A percentile compares a stretch with the other conserved stretches of the same genome.
phyloP scores from a whole-genome alignment of 2,888 invertebrate species.

The Sphinx pinastri region DNA sequence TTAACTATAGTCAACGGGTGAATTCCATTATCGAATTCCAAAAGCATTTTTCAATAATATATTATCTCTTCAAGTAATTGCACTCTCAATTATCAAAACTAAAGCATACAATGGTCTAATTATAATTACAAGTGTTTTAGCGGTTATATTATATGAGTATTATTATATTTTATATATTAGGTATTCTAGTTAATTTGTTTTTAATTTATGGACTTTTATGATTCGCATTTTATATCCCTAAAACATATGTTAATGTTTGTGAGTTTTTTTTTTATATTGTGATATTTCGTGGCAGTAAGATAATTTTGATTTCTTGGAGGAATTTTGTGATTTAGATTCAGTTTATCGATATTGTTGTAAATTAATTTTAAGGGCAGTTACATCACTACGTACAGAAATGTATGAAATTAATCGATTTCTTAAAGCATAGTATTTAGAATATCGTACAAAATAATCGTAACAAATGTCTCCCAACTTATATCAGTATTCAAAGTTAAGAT shows the following conservation, averaged over 20 bases:
- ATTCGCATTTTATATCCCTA: neutral
- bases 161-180: conserved; percentile 11
- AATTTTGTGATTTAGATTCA: conserved; percentile 4
- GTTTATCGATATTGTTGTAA: conserved; percentile 2
- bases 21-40: too few species aligned
- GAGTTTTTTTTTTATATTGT: conserved; percentile 2
- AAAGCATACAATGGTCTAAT: neutral
- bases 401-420: conserved; percentile 20
- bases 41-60: too few species aligned
- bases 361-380: conserved; percentile 3
- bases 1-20: too few species aligned
- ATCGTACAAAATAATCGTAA: conserved; percentile 22
- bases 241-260: too few species aligned
- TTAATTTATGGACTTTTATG: conserved; percentile 6
- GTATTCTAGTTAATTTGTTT: conserved; percentile 5
- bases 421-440: conserved; percentile 4
- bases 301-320: neutral
- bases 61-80: neutral
- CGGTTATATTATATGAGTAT: conserved; percentile 7
- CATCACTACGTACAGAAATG: conserved; percentile 19
- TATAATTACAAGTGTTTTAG: neutral
- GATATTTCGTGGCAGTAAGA: neutral
- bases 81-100: conserved; percentile 4
- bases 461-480: conserved; percentile 20
- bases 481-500: conserved; percentile 19